phyloP scores from a whole-genome alignment of 2,797 vertebrate genomes.

The Xerus rutilus region DNA sequence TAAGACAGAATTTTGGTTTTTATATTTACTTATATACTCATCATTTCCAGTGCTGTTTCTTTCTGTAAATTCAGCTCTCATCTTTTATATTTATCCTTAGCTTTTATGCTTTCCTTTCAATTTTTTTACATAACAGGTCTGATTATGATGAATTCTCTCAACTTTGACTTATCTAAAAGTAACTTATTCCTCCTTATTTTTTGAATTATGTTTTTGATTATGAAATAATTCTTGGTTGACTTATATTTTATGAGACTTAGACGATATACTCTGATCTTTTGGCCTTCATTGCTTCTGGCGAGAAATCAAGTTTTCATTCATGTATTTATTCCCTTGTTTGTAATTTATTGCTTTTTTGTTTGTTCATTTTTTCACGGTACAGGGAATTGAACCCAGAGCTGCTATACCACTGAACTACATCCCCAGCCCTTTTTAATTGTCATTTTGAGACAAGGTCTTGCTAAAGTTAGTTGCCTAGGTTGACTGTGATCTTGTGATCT shows the following conservation, averaged over 20 bases:
- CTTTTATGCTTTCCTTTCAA: background rate
- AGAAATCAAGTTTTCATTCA: background rate
- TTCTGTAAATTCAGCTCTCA: background rate
- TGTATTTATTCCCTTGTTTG: background rate
- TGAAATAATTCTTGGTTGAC: background rate
- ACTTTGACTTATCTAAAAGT: background rate
- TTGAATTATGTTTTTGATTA: background rate
- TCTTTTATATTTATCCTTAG: background rate
- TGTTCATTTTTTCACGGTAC: background rate
- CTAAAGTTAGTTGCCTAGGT: too few species aligned
- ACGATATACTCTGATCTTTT: background rate
- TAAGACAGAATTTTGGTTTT: background rate
- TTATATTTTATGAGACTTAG: background rate
- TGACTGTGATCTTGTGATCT: too few species aligned
- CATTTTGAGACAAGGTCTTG: too few species aligned
- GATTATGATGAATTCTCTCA: background rate
- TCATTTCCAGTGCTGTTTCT: background rate
- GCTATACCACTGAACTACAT: too few species aligned
- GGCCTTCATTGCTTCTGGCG: background rate
- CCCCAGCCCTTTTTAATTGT: too few species aligned
- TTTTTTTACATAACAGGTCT: background rate
- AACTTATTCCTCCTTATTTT: background rate
- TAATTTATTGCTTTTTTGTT: background rate
- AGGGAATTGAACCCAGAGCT: too few species aligned
- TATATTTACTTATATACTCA: background rate